These are phyloP conservation scores for Crax fasciolata DNA, from an alignment of 2,797 vertebrate species.

Conservation along the genomic window DNA sequence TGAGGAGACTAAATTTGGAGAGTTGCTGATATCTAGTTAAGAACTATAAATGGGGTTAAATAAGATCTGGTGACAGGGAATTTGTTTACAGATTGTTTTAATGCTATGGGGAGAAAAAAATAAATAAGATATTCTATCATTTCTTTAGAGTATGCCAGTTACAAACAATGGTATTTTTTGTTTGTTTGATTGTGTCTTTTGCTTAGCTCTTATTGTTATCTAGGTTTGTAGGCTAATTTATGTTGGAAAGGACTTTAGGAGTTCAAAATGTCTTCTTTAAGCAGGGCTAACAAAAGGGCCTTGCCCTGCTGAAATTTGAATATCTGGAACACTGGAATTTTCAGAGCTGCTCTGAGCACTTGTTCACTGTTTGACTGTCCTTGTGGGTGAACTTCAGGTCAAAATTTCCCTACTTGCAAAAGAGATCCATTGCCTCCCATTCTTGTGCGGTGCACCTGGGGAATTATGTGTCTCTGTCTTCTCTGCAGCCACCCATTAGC, in stretches of 20 bases:
- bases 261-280: not conserved
- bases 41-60: not conserved
- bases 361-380: not conserved
- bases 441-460: not conserved
- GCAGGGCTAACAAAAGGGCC: not conserved
- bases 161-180: not conserved
- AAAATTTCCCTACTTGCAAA: not conserved
- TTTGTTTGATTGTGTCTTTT: not conserved
- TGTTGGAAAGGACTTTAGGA: not conserved
- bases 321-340: not conserved
- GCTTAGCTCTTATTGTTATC: not conserved
- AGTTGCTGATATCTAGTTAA: not conserved
- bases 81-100: constrained; percentile 26
- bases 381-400: not conserved
- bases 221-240: not conserved
- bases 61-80: not conserved
- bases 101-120: not conserved
- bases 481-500: not conserved
- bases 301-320: not conserved
- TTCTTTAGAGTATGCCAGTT: not conserved
- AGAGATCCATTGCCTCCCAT: not conserved
- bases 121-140: not conserved
- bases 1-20: constrained; percentile 9
- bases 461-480: not conserved
- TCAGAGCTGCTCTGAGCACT: not conserved